Base-by-base conservation (phyloP, 2,113 vertebrate species). In the Lepisosteus oculatus region DNA sequence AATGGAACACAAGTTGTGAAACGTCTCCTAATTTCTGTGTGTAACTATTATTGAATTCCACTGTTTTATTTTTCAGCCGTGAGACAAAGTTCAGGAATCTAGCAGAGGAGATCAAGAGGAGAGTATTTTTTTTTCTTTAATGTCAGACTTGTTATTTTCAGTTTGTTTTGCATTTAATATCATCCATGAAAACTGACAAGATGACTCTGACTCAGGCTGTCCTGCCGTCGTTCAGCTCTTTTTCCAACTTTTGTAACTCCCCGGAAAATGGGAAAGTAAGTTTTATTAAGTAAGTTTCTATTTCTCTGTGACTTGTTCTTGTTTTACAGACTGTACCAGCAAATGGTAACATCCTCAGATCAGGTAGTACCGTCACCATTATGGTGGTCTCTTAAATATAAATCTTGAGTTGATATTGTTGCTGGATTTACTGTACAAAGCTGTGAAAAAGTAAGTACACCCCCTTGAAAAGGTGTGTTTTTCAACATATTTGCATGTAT, bases 211-310 rank as follows among this genome's bases (percentile, higher is more conserved):
- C 86, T 44, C 81, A 90, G 78, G 86, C 85, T 6, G 82, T 62
- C 68, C 84, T 92, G 17, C 91, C 91, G 0, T 88, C 90, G 11
- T 89, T 92, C 81, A 90, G 86, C 78, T 90, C 86, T 55, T 92
- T 91, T 76, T 83, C 88, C 69, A 87, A 78, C 80, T 68, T 87
- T 70, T n/a, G 74, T 73, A 71, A 69, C 75, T 47, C 81, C 55
- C 61, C 61, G 4, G 83, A 87, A 77, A 77, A 75, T 57, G 89
- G 89, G 85, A 86, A 88, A 74, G 91, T 92, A 82, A 83, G 91
- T 81, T 61, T 42, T 8, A 6, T 70, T 56, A 29, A 29, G 29
- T 29, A 29, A 29, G 29, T 29, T 29, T 29, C 29, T 29, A 29
- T 29, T 29, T 29, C 29, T 29, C 29, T 29, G 29, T 29, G 29